Percentiles rank a stretch among this genome's conserved stretches.
Conservation (phyloP, 2,797 vertebrate species). For the Esox lucius region DNA sequence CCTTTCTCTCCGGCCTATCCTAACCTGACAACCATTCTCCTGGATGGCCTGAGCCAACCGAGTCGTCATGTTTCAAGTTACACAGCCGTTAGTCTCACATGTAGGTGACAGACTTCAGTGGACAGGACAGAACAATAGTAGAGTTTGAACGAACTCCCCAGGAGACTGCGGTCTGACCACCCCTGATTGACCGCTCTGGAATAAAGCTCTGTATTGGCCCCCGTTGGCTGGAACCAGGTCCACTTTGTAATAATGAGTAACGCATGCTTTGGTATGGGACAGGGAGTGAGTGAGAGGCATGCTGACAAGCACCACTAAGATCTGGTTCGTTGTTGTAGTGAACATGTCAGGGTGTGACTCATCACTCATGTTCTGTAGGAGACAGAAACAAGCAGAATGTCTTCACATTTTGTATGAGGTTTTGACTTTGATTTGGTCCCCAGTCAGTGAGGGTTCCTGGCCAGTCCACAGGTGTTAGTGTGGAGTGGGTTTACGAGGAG, state of each 20-base stretch:
- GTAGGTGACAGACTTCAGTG: not conserved
- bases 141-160: constrained; percentile 10
- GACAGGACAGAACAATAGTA: not conserved
- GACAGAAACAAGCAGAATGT: constrained; percentile 52
- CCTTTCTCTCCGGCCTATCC: not conserved
- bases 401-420: constrained; percentile 42
- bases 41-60: too few relatives aligned
- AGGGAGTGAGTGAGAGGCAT: constrained; percentile 8
- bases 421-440: constrained; percentile 46
- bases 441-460: constrained; percentile 37
- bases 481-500: constrained; percentile 51
- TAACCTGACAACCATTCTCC: not conserved
- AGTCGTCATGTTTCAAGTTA: not conserved
- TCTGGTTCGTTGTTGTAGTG: constrained; percentile 66
- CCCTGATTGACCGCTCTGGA: constrained; percentile 13
- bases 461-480: constrained; percentile 61
- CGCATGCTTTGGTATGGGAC: constrained; percentile 31
- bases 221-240: constrained; percentile 25
- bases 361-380: constrained; percentile 38
- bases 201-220: constrained; percentile 35
- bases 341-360: constrained; percentile 66
- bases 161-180: constrained; percentile 6
- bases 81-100: not conserved
- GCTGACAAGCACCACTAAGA: constrained; percentile 55
- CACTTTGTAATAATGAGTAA: constrained; percentile 40